phyloP scores from a whole-genome alignment of 2,797 vertebrate species.

The Danio jaintianensis region DNA sequence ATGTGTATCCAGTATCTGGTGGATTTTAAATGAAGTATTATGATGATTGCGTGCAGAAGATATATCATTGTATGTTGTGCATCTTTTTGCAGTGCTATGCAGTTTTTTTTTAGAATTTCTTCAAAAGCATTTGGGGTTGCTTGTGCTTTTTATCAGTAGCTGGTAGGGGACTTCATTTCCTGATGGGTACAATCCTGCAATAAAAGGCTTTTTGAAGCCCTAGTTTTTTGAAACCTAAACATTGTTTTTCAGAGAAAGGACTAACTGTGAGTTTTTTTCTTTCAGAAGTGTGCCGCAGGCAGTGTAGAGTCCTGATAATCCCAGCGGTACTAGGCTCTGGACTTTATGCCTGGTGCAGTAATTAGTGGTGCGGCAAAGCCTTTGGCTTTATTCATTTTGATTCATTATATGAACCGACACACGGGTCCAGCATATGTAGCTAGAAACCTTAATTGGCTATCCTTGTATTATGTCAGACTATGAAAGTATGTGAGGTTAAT shows the following conservation, averaged over 20 bases:
- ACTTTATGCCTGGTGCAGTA: conserved; percentile 43
- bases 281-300: conserved; percentile 36
- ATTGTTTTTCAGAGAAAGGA: conserved; percentile 15
- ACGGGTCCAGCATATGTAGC: conserved; percentile 62
- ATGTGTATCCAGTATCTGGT: conserved; percentile 21
- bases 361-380: conserved; percentile 54
- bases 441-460: conserved; percentile 70
- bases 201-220: conserved; percentile 28
- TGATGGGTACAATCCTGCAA: conserved; percentile 30
- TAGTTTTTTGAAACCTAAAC: conserved; percentile 27
- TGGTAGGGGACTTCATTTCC: conserved; percentile 8
- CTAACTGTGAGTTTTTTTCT: conserved; percentile 21
- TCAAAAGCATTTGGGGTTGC: conserved; percentile 14
- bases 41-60: conserved; percentile 43
- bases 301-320: conserved; percentile 39
- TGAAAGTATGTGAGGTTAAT: conserved; percentile 66
- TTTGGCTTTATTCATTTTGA: conserved; percentile 67
- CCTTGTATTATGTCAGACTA: conserved; percentile 70
- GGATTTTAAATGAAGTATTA: conserved; percentile 39
- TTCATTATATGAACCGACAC: conserved; percentile 62
- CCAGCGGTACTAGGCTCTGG: conserved; percentile 28
- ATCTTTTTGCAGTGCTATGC: conserved; percentile 7
- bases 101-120: conserved; percentile 28
- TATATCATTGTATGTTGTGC: conserved; percentile 32
- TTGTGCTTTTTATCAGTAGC: background rate